Evolutionary conservation across 2,797 vertebrate genomes (phyloP), one percentile per base, ranked within the genome.

Genomic region (Perodicticus potto): DNA sequence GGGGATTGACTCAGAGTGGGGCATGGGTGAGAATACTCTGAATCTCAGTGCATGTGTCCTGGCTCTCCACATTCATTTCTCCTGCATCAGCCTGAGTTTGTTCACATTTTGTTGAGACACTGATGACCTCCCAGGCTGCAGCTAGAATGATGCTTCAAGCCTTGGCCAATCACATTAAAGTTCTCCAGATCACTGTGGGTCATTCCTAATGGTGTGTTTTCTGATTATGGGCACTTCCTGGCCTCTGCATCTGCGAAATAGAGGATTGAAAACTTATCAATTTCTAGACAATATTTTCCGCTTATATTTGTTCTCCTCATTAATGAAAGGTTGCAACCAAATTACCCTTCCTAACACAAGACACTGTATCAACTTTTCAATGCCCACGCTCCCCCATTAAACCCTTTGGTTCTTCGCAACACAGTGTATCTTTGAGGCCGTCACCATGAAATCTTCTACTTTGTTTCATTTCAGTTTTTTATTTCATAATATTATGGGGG

Each of bases 121-220:
- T 0, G 99, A 99, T 3, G 99, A 99, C 98, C 99, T 99, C 97
- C 99, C 99, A 97, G 99, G 99, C 99, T 99, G 99, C 96, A 99
- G 99, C 98, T 99, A 99, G 98, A 99, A 99, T 95, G 98, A 97
- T 99, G 99, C 98, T 99, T 99, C 98, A 99, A 98, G 98, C 99
- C 99, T 97, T 99, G 99, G 94, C 99, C 99, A 98, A 99, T 99
- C 96, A 98, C 99, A 98, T 99, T 99, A 99, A 99, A 99, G 98
- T 99, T 99, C 98, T 99, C 99, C 98, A 99, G 99, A 98, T 99
- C 99, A 99, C 99, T 99, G 96, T 99, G 99, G 65, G 98, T 99
- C 97, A 99, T 99, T 98, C 99, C 99, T 98, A 98, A 98, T 96
- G 99, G 97, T 95, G 99, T 98, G 91, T 99, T 98, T 87, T 99